Evolutionary conservation across 1,140 invertebrate species (phyloP), one percentile per base, ranked within the genome.

Genomic region (Oryctes rhinoceros): DNA sequence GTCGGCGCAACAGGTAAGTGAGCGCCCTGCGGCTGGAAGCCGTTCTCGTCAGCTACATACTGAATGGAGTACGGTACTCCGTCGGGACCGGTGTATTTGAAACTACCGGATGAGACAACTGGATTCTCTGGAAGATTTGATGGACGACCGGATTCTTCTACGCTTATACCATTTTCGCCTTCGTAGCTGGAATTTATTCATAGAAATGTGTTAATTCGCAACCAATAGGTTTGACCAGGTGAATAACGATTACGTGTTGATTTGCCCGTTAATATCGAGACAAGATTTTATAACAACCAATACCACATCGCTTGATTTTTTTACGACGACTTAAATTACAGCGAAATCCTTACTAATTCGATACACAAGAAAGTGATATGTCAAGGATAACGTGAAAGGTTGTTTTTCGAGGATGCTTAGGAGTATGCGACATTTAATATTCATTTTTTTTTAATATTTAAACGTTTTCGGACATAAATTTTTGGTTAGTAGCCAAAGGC

Each of bases 31-130:
- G 91, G 88, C 18, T 90, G 90, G 88, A 90, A 92, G 37, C 91
- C 90, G 67, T 89, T 89, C 76, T 92, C 87, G 81, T 92, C 90
- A 53, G 92, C 91, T 62, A 88, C 85, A 86, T 93, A 93, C 4
- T 82, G 85, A 0, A 92, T 82, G 0, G 84, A 80, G 48, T 91
- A 86, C 13, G 87, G 85, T 5, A 88, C 87, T 7, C 91, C 91
- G 65, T 92, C 90, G 4, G 90, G 89, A 62, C 88, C 88, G 13
- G 88, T 90, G 85, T 92, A 92, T 24, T 87, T 83, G 85, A 83
- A 84, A 3, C 88, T 83, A 2, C 85, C 85, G 78, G 82, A 80
- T 37, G 83, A 85, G 75, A 84, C 85, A n/a, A 80, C 83, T 10
- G 89, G 88, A 79, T 88, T 44, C 47, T 76, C 75, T 3, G 13